Evolutionary conservation across 1,140 invertebrate species (phyloP).

Genomic region (Mylabris phalerata): DNA sequence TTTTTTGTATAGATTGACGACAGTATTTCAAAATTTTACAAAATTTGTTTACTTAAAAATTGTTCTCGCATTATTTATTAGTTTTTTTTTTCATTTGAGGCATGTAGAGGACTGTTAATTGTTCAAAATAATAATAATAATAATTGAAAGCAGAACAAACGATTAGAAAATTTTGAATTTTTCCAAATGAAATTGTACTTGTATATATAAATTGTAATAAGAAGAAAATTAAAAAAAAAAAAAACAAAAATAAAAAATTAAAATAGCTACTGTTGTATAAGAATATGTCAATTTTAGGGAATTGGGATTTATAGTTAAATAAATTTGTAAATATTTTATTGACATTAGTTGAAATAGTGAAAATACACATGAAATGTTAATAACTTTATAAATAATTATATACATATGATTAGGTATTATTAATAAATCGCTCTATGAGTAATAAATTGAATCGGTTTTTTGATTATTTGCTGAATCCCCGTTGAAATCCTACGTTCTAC

Average conservation of each 20-base stretch:
- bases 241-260: not conserved
- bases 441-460: not conserved
- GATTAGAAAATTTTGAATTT: not conserved
- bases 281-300: conserved; percentile 44
- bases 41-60: too few relatives aligned
- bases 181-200: not conserved
- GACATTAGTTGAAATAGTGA: conserved; percentile 41
- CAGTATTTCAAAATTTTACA: too few relatives aligned
- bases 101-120: not conserved
- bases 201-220: not conserved
- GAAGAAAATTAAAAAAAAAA: not conserved
- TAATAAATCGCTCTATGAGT: conserved; percentile 38
- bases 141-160: not conserved
- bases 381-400: conserved; percentile 44
- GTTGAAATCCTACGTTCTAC: too few relatives aligned
- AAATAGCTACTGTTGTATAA: conserved; percentile 41
- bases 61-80: too few relatives aligned
- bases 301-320: conserved; percentile 42
- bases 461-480: too few relatives aligned
- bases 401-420: conserved; percentile 42
- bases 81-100: too few relatives aligned
- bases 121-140: not conserved
- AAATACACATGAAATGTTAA: conserved; percentile 41
- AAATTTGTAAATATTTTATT: conserved; percentile 43
- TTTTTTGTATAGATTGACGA: too few relatives aligned